Evolutionary conservation across 2,888 invertebrate species (phyloP).

Genomic region (Eledona agricola): DNA sequence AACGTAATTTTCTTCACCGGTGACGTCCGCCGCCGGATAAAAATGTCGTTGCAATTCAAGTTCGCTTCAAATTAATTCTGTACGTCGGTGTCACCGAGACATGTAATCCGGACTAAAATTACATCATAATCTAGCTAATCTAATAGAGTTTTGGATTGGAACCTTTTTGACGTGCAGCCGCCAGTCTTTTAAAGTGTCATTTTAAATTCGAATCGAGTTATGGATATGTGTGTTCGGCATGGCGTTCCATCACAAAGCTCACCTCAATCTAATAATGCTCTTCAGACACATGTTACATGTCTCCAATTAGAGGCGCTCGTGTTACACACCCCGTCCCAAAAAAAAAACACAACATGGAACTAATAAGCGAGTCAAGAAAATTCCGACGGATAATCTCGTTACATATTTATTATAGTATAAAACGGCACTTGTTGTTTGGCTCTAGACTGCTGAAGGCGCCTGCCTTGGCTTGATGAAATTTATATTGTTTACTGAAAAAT

Average conservation of each 20-base stretch:
- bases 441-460: slow-evolving; percentile 1
- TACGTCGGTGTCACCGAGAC: slow-evolving; percentile 19
- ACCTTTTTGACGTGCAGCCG: slow-evolving; percentile 16
- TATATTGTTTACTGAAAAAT: slow-evolving; percentile 32
- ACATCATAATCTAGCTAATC: slow-evolving; percentile 33
- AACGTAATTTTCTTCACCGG: slow-evolving; percentile 4
- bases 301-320: slow-evolving; percentile 37
- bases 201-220: slow-evolving; percentile 37
- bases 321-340: not conserved
- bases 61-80: slow-evolving; percentile 17
- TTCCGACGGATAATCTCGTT: slow-evolving; percentile 10
- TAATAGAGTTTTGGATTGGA: slow-evolving; percentile 13
- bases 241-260: slow-evolving; percentile 35
- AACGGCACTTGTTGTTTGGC: not conserved
- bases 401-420: not conserved
- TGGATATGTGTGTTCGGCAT: slow-evolving; percentile 23
- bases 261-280: slow-evolving; percentile 40
- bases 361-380: slow-evolving; percentile 2
- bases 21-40: slow-evolving; percentile 4
- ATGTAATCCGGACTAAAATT: slow-evolving; percentile 20
- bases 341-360: slow-evolving; percentile 9
- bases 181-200: slow-evolving; percentile 28
- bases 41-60: slow-evolving; percentile 13
- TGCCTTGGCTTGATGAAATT: slow-evolving; percentile 23
- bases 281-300: slow-evolving; percentile 34